Base-by-base conservation (phyloP, 2,888 invertebrate species). In the Drosophila mayaguana region DNA sequence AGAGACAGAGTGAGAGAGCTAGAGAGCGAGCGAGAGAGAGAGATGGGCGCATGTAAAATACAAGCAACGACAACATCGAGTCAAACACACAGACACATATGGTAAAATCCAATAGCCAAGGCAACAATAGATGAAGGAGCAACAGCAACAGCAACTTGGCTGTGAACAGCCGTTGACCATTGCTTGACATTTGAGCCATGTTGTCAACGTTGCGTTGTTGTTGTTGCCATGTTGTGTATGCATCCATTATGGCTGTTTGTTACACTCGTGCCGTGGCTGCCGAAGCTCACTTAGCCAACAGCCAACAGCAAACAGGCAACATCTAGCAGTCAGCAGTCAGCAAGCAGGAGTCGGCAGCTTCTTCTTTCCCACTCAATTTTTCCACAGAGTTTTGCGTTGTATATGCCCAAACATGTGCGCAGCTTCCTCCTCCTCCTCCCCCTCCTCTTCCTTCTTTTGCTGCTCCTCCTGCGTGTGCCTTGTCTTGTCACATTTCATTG, bases 101-200 rank as follows among this genome's bases (percentile, higher is more conserved):
- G 68, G 67, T 45, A 54, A 63, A 77, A 46, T 56, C 63, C 76
- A 73, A 74, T 76, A 48, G 68, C 68, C 63, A 54, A 53, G 63
- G 57, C 61, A 76, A 78, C 79, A 78, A 78, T 59, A 77, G 62
- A 71, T 53, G 64, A 16, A 64, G 53, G 46, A 57, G 45, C 51
- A 73, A 18, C 56, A 56, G 28, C 62, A 38, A 38, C 36, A 38
- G 16, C 36, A 38, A 38, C 36, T 59, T 11, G 42, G 51, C 42
- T 53, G 72, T 63, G 83, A 75, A 73, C 76, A 79, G 85, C 69
- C 82, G 82, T 81, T 85, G 85, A 80, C 88, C 89, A 89, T 81
- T 81, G 82, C 65, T 82, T 89, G 89, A 89, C 88, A 86, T 86
- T 87, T 89, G 89, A 89, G 88, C 88, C 89, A 87, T 87, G 84